Evolutionary conservation across 53 echinoderm and acorn worm species (phyloP).

Genomic region (Henricia sp.): DNA sequence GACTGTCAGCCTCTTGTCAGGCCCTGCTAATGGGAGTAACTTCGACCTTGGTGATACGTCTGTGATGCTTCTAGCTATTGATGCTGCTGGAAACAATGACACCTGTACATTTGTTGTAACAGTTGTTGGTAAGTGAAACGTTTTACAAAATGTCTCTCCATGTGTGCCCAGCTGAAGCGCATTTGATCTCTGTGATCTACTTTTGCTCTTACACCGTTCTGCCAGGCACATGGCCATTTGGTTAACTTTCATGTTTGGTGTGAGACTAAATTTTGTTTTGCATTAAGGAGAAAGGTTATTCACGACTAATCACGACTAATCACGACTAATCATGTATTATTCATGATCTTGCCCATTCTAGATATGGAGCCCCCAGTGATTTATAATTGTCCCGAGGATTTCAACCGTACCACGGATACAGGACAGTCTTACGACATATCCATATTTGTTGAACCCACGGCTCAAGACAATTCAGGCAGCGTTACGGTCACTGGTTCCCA

Average conservation of each 20-base stretch:
- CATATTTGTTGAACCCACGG: slow-evolving; percentile 28
- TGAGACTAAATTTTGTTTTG: too few relatives aligned
- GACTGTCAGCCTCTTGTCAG: slow-evolving; percentile 19
- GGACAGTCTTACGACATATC: slow-evolving; percentile 42
- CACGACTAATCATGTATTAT: too few relatives aligned
- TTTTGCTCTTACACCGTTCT: too few relatives aligned
- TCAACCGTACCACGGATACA: slow-evolving; percentile 32
- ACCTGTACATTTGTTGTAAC: slow-evolving; percentile 49
- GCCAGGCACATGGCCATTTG: too few relatives aligned
- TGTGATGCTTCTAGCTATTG: slow-evolving; percentile 53
- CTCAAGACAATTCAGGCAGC: slow-evolving; percentile 56
- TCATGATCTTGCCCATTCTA: background rate
- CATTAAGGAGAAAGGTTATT: too few relatives aligned
- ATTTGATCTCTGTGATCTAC: too few relatives aligned
- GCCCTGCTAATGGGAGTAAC: slow-evolving; percentile 18
- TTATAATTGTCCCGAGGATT: slow-evolving; percentile 11
- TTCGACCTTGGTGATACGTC: slow-evolving; percentile 29
- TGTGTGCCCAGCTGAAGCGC: too few relatives aligned
- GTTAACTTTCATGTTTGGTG: too few relatives aligned
- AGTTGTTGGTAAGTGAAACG: slow-evolving; percentile 23
- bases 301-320: too few relatives aligned
- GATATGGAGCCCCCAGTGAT: slow-evolving; percentile 48
- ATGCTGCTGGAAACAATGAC: slow-evolving; percentile 51
- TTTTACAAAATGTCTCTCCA: too few relatives aligned
- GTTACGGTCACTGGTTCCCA: background rate